Percentiles rank a stretch among this genome's conserved stretches.
Conservation (phyloP, 2,888 invertebrate genomes). For the Drosophila mercatorum region DNA sequence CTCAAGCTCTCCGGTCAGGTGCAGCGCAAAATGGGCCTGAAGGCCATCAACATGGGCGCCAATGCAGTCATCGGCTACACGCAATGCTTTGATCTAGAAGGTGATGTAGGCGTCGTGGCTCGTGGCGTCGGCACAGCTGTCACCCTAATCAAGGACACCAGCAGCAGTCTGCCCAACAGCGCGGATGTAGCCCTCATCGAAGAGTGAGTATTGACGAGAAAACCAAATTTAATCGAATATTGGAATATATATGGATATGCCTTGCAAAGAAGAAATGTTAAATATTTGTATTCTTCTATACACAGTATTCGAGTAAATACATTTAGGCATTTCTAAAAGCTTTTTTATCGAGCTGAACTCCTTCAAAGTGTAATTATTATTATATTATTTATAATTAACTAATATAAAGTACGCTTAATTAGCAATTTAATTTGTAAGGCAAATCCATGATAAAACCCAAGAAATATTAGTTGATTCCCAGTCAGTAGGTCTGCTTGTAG, state of each 20-base stretch:
- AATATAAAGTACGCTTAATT: neutral
- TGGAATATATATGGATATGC: slow-evolving; percentile 21
- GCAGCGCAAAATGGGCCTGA: slow-evolving; percentile 96
- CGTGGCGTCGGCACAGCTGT: slow-evolving; percentile 97
- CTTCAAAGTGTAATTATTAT: too few species aligned
- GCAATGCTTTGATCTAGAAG: slow-evolving; percentile 98
- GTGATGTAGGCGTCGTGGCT: slow-evolving; percentile 98
- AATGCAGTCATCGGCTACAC: slow-evolving; percentile 98
- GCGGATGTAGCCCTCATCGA: slow-evolving; percentile 85
- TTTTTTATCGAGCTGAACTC: too few species aligned
- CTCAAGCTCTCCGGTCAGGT: slow-evolving; percentile 97
- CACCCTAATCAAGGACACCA: slow-evolving; percentile 88
- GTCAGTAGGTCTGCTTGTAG: slow-evolving; percentile 29
- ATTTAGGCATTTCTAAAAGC: too few species aligned
- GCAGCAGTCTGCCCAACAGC: slow-evolving; percentile 79
- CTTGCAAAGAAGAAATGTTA: neutral
- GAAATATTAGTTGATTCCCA: neutral
- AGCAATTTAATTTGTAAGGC: neutral
- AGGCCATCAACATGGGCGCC: slow-evolving; percentile 96
- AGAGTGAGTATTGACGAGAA: slow-evolving; percentile 86
- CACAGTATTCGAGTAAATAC: too few species aligned
- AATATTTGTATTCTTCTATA: neutral
- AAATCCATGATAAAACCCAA: slow-evolving; percentile 19
- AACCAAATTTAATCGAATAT: neutral
- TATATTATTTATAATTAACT: too few species aligned